These are phyloP conservation scores for Hiodon tergisus DNA, from an alignment of 2,113 vertebrate species.

Conservation along the genomic window DNA sequence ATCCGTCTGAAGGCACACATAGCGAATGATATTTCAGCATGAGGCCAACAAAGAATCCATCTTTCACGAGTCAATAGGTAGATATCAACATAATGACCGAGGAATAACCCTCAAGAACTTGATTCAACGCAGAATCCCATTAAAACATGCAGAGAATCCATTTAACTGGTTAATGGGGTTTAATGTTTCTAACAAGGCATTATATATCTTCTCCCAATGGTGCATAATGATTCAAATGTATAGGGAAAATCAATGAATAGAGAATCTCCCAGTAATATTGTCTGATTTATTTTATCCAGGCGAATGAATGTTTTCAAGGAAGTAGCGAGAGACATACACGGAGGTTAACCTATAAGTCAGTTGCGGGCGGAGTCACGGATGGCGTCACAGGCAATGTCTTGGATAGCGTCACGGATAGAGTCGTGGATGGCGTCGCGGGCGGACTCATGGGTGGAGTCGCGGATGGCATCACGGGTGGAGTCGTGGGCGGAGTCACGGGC, in stretches of 20 bases:
- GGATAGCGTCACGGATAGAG: no score
- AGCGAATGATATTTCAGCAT: constrained; percentile 29
- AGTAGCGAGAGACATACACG: no score
- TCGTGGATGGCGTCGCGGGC: no score
- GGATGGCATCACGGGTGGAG: no score
- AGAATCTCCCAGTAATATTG: not conserved
- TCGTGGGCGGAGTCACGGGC: no score
- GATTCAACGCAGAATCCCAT: constrained; percentile 36
- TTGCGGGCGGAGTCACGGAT: no score
- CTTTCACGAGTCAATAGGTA: constrained; percentile 43
- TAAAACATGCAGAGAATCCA: constrained; percentile 48
- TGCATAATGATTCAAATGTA: not conserved
- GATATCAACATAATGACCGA: constrained; percentile 51
- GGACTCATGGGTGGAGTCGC: no score
- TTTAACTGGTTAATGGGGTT: constrained; percentile 49
- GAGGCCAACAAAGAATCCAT: constrained; percentile 43
- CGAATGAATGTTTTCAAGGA: no score
- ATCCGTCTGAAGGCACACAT: constrained; percentile 28
- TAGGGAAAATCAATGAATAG: not conserved
- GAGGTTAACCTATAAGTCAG: no score
- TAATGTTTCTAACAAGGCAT: constrained; percentile 42
- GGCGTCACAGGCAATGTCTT: no score
- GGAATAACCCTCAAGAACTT: constrained; percentile 48
- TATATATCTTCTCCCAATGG: constrained; percentile 51
- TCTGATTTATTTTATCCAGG: not conserved